phyloP scores from a whole-genome alignment of 64 coral and sea anemone species.

The Cladopsammia gracilis region DNA sequence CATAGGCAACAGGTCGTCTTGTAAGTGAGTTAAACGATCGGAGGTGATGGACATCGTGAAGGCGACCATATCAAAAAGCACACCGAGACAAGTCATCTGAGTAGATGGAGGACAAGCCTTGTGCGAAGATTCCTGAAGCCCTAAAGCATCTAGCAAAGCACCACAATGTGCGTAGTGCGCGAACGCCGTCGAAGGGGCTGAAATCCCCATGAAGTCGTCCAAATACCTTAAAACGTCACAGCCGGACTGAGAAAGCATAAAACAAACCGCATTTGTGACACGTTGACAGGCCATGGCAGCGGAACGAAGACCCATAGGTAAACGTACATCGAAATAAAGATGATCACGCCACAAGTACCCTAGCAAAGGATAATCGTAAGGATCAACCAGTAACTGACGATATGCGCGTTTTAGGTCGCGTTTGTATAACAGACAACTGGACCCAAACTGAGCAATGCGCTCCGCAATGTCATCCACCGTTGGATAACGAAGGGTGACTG shows the following conservation, averaged over 20 bases:
- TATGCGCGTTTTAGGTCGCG: background rate
- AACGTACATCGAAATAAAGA: constrained; percentile 18
- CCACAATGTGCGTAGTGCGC: no score
- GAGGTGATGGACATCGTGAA: background rate
- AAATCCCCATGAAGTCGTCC: no score
- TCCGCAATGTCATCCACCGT: background rate
- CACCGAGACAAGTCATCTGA: background rate
- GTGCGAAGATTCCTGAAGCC: no score
- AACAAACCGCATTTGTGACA: no score
- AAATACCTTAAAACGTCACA: no score
- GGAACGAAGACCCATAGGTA: constrained; percentile 18
- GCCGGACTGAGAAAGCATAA: no score
- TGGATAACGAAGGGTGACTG: background rate
- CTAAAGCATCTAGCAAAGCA: no score
- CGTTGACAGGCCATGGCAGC: constrained; percentile 55
- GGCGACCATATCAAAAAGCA: background rate
- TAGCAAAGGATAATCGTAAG: constrained; percentile 9
- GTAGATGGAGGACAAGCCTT: background rate
- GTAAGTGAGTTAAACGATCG: background rate
- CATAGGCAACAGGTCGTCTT: background rate
- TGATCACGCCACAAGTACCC: background rate
- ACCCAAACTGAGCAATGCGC: background rate
- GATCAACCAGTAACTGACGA: constrained; percentile 3
- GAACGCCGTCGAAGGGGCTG: no score
- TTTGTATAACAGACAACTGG: background rate